Percentiles rank a stretch among this genome's conserved stretches.
Evolutionary conservation across 2,797 vertebrate genomes (phyloP).

Genomic region (Sebastes trivittatus): DNA sequence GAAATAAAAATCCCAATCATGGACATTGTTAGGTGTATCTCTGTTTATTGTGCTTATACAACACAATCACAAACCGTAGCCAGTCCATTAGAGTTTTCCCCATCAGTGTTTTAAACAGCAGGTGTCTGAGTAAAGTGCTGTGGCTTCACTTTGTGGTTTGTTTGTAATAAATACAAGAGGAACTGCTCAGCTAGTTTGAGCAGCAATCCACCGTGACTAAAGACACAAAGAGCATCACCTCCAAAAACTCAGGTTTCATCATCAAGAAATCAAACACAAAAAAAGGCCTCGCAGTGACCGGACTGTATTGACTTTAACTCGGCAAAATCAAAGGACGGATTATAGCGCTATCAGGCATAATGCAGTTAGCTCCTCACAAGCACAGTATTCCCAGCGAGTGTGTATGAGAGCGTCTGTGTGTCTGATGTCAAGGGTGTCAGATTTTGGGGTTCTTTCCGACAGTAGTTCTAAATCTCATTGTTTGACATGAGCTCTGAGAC

Average conservation of each 20-base stretch:
- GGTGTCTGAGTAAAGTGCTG: not conserved
- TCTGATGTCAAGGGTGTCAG: slow-evolving; percentile 52
- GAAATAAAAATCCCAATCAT: not conserved
- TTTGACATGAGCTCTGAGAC: slow-evolving; percentile 59
- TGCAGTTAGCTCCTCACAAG: slow-evolving; percentile 14
- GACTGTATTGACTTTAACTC: not conserved
- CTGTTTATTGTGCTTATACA: not conserved
- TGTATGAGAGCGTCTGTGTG: slow-evolving; percentile 3
- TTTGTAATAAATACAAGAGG: slow-evolving; percentile 6
- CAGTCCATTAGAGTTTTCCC: not conserved
- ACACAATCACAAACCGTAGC: not conserved
- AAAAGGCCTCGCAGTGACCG: not conserved
- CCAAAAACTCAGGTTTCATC: slow-evolving; percentile 18
- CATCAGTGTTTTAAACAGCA: not conserved
- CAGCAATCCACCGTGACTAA: not conserved
- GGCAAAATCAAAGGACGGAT: not conserved
- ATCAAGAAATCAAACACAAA: not conserved
- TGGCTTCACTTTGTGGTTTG: not conserved
- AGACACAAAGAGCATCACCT: not conserved
- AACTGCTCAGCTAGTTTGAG: not conserved
- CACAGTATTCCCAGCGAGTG: slow-evolving; percentile 7
- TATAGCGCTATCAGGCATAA: slow-evolving; percentile 3
- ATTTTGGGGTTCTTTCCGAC: slow-evolving; percentile 29
- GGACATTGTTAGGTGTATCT: not conserved
- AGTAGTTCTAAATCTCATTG: slow-evolving; percentile 39